Conservation (phyloP, 2,888 invertebrate species). For the Caenorhabditis sp. region DNA sequence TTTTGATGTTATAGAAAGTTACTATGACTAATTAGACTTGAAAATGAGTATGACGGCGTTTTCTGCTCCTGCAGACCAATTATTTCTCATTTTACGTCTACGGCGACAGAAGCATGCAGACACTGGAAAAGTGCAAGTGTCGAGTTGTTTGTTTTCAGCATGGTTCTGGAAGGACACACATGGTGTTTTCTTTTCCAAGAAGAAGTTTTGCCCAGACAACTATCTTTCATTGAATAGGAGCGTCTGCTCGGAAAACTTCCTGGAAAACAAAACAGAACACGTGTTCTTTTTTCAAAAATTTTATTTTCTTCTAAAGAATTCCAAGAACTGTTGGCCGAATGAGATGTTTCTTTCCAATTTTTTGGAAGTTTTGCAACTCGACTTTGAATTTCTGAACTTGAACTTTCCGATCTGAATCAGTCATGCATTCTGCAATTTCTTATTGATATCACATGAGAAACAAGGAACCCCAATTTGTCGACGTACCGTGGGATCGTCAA, state of each 20-base stretch:
- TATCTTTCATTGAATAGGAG: no score
- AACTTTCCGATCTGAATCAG: constrained; percentile 2
- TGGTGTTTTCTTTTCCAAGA: no score
- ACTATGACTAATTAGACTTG: constrained; percentile 42
- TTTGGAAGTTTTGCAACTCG: background rate
- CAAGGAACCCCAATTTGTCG: no score
- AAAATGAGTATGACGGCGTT: no score
- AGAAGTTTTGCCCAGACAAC: background rate
- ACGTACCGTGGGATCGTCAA: background rate
- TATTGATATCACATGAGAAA: constrained; percentile 21
- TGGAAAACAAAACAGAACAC: no score
- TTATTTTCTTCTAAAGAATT: no score
- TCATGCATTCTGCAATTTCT: constrained; percentile 13
- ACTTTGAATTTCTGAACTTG: background rate
- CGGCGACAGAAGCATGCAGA: background rate
- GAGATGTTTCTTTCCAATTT: no score
- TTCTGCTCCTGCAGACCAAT: constrained; percentile 5
- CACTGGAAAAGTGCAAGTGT: constrained; percentile 27
- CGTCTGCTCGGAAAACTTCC: no score
- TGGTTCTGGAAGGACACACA: no score
- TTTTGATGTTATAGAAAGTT: constrained; percentile 6
- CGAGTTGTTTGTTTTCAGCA: no score
- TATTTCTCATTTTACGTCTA: constrained; percentile 23
- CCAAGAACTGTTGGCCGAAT: no score
- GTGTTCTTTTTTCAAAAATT: no score